Evolutionary conservation across 2,888 invertebrate species (phyloP).

Genomic region (Drosophila acutilabella): DNA sequence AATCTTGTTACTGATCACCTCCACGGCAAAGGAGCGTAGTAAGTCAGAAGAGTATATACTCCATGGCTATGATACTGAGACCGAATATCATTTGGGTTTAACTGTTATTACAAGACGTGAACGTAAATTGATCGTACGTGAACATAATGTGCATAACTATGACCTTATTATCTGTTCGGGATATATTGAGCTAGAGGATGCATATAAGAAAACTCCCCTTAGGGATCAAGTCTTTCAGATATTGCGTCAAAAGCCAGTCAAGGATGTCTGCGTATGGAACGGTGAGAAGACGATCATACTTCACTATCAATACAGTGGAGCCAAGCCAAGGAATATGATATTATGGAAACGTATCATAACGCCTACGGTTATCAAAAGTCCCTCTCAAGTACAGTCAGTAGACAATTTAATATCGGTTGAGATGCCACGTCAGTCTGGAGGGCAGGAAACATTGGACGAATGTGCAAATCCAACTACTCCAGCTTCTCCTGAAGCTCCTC

Average conservation of each 20-base stretch:
- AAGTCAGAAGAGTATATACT: background rate
- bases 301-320: background rate
- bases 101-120: background rate
- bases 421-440: background rate
- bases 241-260: background rate
- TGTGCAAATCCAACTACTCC: too few species aligned
- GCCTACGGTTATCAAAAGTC: background rate
- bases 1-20: background rate
- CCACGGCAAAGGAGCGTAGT: background rate
- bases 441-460: background rate
- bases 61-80: background rate
- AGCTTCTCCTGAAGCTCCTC: background rate
- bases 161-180: background rate
- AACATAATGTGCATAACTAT: background rate
- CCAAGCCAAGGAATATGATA: background rate
- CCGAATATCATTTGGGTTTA: background rate
- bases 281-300: background rate
- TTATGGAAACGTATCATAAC: background rate
- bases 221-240: background rate
- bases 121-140: background rate
- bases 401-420: background rate
- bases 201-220: background rate
- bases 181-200: background rate
- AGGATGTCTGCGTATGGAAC: background rate
- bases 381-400: background rate